Base-by-base conservation (phyloP, 2,888 invertebrate genomes). In the Papilio protenor region DNA sequence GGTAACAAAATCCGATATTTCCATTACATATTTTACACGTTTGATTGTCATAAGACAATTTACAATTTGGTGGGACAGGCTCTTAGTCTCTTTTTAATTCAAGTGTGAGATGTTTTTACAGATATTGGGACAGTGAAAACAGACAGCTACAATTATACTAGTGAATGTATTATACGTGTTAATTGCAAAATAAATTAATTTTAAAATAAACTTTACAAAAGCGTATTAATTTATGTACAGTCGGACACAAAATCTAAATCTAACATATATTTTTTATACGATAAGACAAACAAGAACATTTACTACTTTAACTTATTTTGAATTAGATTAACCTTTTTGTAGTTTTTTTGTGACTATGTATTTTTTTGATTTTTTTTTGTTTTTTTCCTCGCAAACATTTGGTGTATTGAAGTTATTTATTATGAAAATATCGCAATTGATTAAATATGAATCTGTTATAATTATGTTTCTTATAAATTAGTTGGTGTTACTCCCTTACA, bases 401-500 rank as follows among this genome's bases (percentile, higher is more conserved):
- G 14, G n/a, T 64, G 40, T 64, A 64, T 64, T 18, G 33, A 49
- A 52, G 14, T 14, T n/a, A 3, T 75, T 55, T 33, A 33, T 49
- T 27, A 33, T 55, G 45, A 57, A 59, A 59, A 27, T 45, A 70
- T 70, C 5, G 3, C 18, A 27, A 27, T 40, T 59, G 52, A 52
- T 76, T 76, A 59, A n/a, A 55, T 27, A 72, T 55, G 33, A 45
- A 12, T 66, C 8, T 33, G 16, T 69, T 18, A 27, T 47, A 59
- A n/a, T 21, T 61, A 64, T 23, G 27, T 61, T 52, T 52, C 49
- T 23, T 49, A 47, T 18, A 10, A 33, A 33, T 2, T 72, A 72
- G 21, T 78, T 78, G 78, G 78, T 78, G 78, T 78, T 74, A n/a
- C 47, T 1, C 45, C 52, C 78, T 78, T 78, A 78, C 78, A 66